Base-by-base conservation (phyloP, 2,888 invertebrate species). In the Neocrepidodera transversa region DNA sequence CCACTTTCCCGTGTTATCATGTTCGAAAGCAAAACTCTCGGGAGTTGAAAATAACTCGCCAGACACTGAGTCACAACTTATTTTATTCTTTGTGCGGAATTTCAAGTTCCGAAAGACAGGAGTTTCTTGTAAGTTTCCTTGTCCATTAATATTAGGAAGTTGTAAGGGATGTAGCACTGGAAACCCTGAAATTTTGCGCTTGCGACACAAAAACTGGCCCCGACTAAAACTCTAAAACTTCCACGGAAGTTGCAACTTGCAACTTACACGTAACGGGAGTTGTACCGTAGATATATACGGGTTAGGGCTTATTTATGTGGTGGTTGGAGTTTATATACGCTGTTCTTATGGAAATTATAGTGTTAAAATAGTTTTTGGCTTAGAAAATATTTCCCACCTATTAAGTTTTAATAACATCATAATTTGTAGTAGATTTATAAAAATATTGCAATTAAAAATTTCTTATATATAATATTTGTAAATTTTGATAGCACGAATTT, bases 131-230 rank as follows among this genome's bases (percentile, higher is more conserved):
- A 42, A 52, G 26, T 52, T 52, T 30, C 40, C 28, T 26, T 36
- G 36, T 52, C 51, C 51, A 52, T 52, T 26, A 52, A 52, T 52
- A 52, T 52, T 42, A 52, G 42, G 10, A 40, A 42, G 51, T 36
- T 42, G 51, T 52, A 52, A n/a, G n/a, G 49, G 18, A 11, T 6
- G 42, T 8, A 45, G 14, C 1, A 28, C 8, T n/a, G 11, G 11
- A 42, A 42, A n/a, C 20, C 14, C 45, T 26, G 28, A 28, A 45
- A 45, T 45, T 45, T 26, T 14, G 6, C 45, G 20, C 26, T 10
- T 10, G 4, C 26, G 10, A 45, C 26, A n/a, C n/a, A 45, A 45
- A 45, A 17, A 18, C 7, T 8, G 26, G 20, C 13, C 6, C 6
- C 26, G 45, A n/a, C n/a, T 30, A 38, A n/a, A n/a, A n/a, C n/a